Conservation (phyloP, 2,888 invertebrate genomes). For the Himalopsyche kuldschensis region DNA sequence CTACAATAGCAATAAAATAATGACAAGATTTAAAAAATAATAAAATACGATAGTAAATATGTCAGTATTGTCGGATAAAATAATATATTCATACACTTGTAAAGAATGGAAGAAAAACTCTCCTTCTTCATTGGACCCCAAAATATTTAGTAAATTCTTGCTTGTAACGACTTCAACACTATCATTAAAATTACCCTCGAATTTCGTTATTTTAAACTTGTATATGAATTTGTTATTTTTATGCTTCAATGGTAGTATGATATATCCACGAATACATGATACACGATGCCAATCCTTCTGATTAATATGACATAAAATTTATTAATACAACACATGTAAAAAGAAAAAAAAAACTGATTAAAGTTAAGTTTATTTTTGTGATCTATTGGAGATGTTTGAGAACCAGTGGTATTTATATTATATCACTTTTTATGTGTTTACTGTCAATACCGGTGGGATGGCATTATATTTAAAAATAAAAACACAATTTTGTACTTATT, state of each 20-base stretch:
- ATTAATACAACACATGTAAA: too few species aligned
- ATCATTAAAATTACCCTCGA: slow-evolving; percentile 17
- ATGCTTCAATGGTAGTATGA: not conserved
- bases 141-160: not conserved
- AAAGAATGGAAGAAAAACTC: not conserved
- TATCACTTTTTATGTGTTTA: too few species aligned
- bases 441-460: too few species aligned
- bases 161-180: not conserved
- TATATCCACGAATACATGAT: not conserved
- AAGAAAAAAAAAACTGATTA: too few species aligned
- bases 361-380: too few species aligned
- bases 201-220: not conserved
- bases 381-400: too few species aligned
- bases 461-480: too few species aligned
- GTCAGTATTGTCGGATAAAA: not conserved
- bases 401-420: too few species aligned
- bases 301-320: too few species aligned
- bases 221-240: not conserved
- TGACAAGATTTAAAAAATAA: not conserved
- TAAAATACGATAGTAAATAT: not conserved
- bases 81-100: not conserved
- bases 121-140: not conserved
- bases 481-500: too few species aligned
- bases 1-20: not conserved
- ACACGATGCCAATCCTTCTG: too few species aligned